Evolutionary conservation across 2,888 invertebrate genomes (phyloP), one percentile per base, ranked within the genome.

Genomic region (Drosophila nigritarsus): DNA sequence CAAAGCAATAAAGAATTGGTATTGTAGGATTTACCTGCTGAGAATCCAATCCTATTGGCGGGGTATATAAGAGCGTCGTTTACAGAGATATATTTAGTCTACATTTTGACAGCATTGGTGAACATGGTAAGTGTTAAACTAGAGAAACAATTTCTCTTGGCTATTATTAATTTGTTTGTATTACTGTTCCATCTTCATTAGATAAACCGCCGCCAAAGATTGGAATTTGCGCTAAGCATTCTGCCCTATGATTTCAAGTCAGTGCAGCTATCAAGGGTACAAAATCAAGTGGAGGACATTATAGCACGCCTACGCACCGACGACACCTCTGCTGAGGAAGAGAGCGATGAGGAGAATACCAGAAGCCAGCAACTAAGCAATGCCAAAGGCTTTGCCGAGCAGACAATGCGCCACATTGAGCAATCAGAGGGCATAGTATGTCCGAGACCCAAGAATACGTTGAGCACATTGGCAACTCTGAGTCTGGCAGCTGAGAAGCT

Each of bases 401-500:
- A 65, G 4, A 67, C 90, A 3, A 69, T 85, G 88, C 67, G 63
- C 0, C 55, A 72, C 1, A 88, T 90, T 6, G 87, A 88, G 48
- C 32, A 71, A 8, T 27, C 59, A n/a, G 90, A 67, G 32, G 50
- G 2, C 4, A 6, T 30, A 15, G 1, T 8, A 18, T 4, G 18
- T 6, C 20, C 72, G 3, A 45, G 3, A 30, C 45, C 77, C 0
- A 71, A 66, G 30, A 34, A 51, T 32, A 24, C n/a, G 51, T 40
- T 80, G 0, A 86, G 68, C 62, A 73, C 69, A 1, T 27, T 89
- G 56, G 86, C 59, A 7, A 87, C 83, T 0, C 13, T 89, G 24
- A 73, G 77, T 1, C 30, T 72, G 56, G 89, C 89, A 20, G 90
- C 88, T 5, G 77, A 89, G 48, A 82, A 72, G 9, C 49, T 87